A percentile compares a stretch with the other conserved stretches of the same genome.
These are phyloP conservation scores for Malurus elegans DNA, from an alignment of 2,113 vertebrate species.

Conservation along the genomic window DNA sequence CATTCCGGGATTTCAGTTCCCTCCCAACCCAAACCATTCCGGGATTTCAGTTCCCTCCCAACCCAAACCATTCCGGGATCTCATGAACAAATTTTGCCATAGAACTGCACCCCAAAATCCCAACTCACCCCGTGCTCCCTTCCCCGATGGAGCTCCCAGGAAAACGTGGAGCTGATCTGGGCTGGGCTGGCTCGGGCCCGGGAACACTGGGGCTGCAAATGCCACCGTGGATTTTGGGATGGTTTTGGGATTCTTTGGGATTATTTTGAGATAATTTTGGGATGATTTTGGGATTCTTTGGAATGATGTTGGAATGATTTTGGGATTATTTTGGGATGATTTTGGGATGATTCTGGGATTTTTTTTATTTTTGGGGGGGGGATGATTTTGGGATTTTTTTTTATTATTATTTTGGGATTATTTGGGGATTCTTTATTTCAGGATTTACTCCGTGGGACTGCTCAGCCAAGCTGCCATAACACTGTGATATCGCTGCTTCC, in stretches of 20 bases:
- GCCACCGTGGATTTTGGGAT: not conserved
- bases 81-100: fast-evolving
- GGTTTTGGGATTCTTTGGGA: too few species aligned
- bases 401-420: too few species aligned
- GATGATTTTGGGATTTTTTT: too few species aligned
- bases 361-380: too few species aligned
- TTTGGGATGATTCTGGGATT: too few species aligned
- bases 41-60: not conserved
- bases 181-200: not conserved
- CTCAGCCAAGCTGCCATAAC: not conserved
- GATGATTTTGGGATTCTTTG: too few species aligned
- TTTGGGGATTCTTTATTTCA: too few species aligned
- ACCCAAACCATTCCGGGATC: not conserved
- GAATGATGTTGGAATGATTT: too few species aligned
- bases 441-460: not conserved
- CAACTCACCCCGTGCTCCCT: not conserved
- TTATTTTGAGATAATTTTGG: too few species aligned
- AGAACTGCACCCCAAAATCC: not conserved
- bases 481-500: not conserved
- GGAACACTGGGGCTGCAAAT: not conserved
- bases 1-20: not conserved
- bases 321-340: too few species aligned
- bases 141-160: not conserved
- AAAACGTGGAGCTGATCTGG: not conserved
- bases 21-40: not conserved